Evolutionary conservation across 30 jellyfish, hydroid and myxozoan species (phyloP).

Genomic region (Chironex yamaguchii): DNA sequence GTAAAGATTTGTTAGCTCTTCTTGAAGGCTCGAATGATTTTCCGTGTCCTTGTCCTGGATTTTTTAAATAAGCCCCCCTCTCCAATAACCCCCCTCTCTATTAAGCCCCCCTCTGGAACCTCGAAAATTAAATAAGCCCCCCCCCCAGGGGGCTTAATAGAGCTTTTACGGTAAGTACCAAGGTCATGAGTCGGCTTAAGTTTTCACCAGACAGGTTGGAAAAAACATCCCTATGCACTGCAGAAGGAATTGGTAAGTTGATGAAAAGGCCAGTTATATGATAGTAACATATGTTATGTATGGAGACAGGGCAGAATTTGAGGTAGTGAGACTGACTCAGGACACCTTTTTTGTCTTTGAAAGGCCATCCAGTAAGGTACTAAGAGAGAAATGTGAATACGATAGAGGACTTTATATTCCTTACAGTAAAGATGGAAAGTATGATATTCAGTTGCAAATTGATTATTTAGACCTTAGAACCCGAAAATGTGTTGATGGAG

Average conservation of each 20-base stretch:
- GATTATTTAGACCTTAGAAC: slow-evolving; percentile 57
- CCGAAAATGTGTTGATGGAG: slow-evolving; percentile 42
- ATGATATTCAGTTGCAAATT: slow-evolving; percentile 42
- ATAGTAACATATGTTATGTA: neutral
- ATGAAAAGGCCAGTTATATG: slow-evolving; percentile 15
- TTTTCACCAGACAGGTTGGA: slow-evolving; percentile 36
- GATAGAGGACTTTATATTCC: slow-evolving; percentile 43
- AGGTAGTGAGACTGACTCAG: slow-evolving; percentile 38
- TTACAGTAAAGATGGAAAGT: slow-evolving; percentile 49
- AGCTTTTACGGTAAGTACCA: no score
- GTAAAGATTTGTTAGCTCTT: no score
- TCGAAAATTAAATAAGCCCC: no score
- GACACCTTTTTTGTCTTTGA: slow-evolving; percentile 14
- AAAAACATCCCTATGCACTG: slow-evolving; percentile 16
- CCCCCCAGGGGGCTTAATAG: no score
- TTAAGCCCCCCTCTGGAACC: no score
- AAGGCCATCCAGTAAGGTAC: slow-evolving; percentile 35
- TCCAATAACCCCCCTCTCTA: no score
- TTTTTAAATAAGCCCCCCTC: no score
- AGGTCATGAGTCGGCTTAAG: neutral
- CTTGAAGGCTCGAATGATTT: no score
- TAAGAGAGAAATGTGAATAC: slow-evolving; percentile 34
- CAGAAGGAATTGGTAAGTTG: neutral
- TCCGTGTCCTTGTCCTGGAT: no score
- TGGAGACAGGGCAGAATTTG: slow-evolving; percentile 52